Evolutionary conservation across 2,888 invertebrate genomes (phyloP).

Genomic region (Seira musarum): DNA sequence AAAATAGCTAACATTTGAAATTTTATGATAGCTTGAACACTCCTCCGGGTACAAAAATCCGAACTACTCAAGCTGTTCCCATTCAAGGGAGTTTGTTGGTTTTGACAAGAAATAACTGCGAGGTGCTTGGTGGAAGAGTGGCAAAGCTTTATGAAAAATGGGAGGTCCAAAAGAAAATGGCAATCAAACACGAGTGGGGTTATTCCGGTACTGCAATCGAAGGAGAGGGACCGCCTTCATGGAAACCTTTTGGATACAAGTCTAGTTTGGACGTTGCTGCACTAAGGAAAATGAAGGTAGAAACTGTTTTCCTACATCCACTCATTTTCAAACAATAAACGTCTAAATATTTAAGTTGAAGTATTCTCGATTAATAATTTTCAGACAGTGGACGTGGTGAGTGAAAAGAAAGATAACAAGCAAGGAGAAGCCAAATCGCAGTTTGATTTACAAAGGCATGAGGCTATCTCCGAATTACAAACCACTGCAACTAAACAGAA

Average conservation of each 20-base stretch:
- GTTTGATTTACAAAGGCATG: constrained; percentile 65
- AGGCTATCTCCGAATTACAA: constrained; percentile 63
- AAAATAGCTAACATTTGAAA: background rate
- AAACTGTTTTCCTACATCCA: background rate
- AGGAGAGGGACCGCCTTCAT: constrained; percentile 60
- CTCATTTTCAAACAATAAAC: too few relatives aligned
- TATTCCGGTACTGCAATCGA: constrained; percentile 42
- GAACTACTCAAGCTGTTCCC: constrained; percentile 32
- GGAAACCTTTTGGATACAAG: constrained; percentile 63
- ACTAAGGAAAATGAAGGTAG: constrained; percentile 61
- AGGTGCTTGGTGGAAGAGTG: constrained; percentile 64
- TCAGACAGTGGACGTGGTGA: constrained; percentile 66
- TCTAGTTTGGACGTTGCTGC: constrained; percentile 52
- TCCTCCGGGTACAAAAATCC: constrained; percentile 62
- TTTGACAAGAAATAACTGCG: constrained; percentile 51
- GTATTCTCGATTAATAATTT: background rate
- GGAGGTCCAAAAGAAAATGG: constrained; percentile 62
- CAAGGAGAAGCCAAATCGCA: constrained; percentile 57
- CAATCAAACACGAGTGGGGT: constrained; percentile 65
- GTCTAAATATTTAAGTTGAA: too few relatives aligned
- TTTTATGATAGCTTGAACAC: constrained; percentile 51
- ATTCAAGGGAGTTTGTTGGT: constrained; percentile 51
- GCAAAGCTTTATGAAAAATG: constrained; percentile 64
- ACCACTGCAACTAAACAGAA: constrained; percentile 60
- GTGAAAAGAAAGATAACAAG: constrained; percentile 60